A percentile compares a stretch with the other conserved stretches of the same genome.
phyloP scores from a whole-genome alignment of 2,888 invertebrate genomes.

The Gymnoscelis rufifasciata region DNA sequence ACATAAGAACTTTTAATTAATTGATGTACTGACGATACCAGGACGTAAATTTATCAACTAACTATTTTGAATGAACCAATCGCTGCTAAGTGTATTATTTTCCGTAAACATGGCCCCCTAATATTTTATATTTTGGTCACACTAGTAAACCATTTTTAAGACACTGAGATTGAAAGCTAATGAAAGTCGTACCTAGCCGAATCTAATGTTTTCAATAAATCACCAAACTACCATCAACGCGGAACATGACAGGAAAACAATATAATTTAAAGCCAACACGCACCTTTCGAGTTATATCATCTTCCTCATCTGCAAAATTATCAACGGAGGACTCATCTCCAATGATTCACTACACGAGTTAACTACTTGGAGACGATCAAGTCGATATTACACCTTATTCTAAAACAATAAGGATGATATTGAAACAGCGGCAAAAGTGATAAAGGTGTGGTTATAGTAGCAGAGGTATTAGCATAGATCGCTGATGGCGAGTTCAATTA shows the following conservation, averaged over 20 bases:
- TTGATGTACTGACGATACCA: too few relatives aligned
- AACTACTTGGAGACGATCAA: constrained; percentile 18
- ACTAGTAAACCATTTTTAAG: too few relatives aligned
- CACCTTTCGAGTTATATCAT: constrained; percentile 17
- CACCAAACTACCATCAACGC: not conserved
- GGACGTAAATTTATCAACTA: too few relatives aligned
- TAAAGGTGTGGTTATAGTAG: constrained; percentile 31
- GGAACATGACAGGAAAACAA: not conserved
- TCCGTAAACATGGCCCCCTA: too few relatives aligned
- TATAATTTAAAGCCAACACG: constrained; percentile 6
- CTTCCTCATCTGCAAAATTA: constrained; percentile 24
- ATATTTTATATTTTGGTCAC: too few relatives aligned
- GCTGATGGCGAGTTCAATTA: constrained; percentile 58
- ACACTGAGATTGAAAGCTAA: too few relatives aligned
- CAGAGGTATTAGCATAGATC: constrained; percentile 52
- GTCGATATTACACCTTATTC: constrained; percentile 13
- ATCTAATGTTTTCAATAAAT: too few relatives aligned
- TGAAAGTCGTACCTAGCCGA: too few relatives aligned
- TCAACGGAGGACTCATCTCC: constrained; percentile 25
- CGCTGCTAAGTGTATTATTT: too few relatives aligned
- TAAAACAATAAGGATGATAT: constrained; percentile 1
- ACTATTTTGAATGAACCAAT: too few relatives aligned
- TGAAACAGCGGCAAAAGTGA: constrained; percentile 10
- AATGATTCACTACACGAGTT: constrained; percentile 27
- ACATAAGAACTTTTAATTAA: too few relatives aligned